Evolutionary conservation across 2,888 invertebrate genomes (phyloP).

Genomic region (Tridacna crocea): DNA sequence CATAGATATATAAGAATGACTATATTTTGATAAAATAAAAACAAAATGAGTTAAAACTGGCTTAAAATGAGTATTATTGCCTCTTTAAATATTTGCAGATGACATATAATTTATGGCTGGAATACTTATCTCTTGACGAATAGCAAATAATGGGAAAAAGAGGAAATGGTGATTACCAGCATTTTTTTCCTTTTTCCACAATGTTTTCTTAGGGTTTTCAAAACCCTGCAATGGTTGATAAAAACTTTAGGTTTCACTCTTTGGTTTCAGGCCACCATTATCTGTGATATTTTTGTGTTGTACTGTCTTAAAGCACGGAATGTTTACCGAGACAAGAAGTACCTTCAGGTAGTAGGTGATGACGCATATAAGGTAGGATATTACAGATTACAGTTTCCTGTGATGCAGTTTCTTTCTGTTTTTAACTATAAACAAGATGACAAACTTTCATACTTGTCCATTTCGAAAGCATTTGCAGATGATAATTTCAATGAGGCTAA

Average conservation of each 20-base stretch:
- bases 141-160: too few relatives aligned
- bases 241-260: too few relatives aligned
- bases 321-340: slow-evolving; percentile 83
- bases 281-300: slow-evolving; percentile 85
- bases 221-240: neutral
- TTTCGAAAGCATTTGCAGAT: neutral
- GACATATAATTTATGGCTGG: too few relatives aligned
- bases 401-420: neutral
- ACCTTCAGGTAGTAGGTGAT: slow-evolving; percentile 88
- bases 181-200: neutral
- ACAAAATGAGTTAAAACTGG: too few relatives aligned
- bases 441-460: neutral
- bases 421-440: neutral
- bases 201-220: neutral
- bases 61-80: too few relatives aligned
- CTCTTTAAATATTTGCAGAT: too few relatives aligned
- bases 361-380: slow-evolving; percentile 78
- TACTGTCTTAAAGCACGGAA: slow-evolving; percentile 82
- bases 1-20: too few relatives aligned
- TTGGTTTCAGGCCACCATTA: slow-evolving; percentile 83
- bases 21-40: too few relatives aligned
- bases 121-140: too few relatives aligned
- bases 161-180: too few relatives aligned
- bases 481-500: neutral
- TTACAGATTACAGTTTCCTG: too few relatives aligned